Evolutionary conservation across 2,888 invertebrate genomes (phyloP).

Genomic region (Chalcis sispes): DNA sequence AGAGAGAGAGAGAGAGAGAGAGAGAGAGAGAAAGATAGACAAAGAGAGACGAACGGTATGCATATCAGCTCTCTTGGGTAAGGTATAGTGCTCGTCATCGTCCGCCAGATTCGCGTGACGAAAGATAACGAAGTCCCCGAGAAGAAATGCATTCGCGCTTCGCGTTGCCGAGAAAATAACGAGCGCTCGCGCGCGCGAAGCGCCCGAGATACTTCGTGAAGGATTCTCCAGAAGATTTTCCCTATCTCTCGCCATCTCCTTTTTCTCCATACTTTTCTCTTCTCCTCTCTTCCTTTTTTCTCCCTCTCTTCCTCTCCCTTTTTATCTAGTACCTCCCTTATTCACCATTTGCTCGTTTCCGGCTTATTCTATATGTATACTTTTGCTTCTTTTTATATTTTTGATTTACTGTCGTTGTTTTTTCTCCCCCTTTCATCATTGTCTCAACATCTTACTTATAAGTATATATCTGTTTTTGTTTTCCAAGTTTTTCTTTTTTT

Average conservation of each 20-base stretch:
- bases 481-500: conserved; percentile 1
- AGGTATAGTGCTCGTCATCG: not conserved
- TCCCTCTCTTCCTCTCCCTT: not conserved
- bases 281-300: not conserved
- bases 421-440: conserved; percentile 20
- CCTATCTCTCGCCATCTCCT: conserved; percentile 4
- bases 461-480: conserved; percentile 17
- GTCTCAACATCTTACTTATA: conserved; percentile 17
- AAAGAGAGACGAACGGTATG: not conserved
- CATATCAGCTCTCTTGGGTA: conserved; percentile 26
- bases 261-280: conserved; percentile 15
- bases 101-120: conserved; percentile 49
- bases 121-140: conserved; percentile 57
- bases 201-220: conserved; percentile 36
- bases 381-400: conserved; percentile 24
- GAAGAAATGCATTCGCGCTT: conserved; percentile 50
- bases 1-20: too few relatives aligned
- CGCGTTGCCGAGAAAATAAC: conserved; percentile 46
- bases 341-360: conserved; percentile 8
- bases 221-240: conserved; percentile 53
- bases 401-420: conserved; percentile 49
- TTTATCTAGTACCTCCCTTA: not conserved
- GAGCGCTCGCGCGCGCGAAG: conserved; percentile 16
- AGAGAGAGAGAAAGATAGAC: too few relatives aligned
- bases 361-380: too few relatives aligned